Evolutionary conservation across 1,140 invertebrate genomes (phyloP).

Genomic region (Vanessa tameamea): DNA sequence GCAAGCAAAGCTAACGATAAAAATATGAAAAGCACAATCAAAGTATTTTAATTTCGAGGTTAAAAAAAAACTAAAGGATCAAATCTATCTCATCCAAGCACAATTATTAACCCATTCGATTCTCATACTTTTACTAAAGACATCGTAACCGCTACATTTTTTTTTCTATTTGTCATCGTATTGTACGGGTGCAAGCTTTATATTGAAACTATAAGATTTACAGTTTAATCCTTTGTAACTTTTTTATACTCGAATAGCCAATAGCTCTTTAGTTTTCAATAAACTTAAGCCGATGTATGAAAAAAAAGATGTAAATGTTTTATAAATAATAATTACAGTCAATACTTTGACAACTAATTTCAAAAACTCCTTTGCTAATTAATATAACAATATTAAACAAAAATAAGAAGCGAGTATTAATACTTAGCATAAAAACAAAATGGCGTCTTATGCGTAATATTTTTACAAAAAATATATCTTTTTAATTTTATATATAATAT

Average conservation of each 20-base stretch:
- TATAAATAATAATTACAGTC: too few species aligned
- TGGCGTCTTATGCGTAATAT: too few species aligned
- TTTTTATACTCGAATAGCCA: conserved; percentile 43
- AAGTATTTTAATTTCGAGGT: neutral
- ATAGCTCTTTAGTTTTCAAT: conserved; percentile 27
- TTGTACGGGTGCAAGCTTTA: conserved; percentile 34
- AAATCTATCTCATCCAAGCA: conserved; percentile 41
- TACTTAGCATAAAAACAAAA: too few species aligned
- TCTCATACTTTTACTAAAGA: conserved; percentile 48
- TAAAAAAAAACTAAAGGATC: conserved; percentile 37
- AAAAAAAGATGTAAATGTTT: neutral
- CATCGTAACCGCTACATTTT: conserved; percentile 52
- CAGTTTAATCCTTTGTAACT: conserved; percentile 31
- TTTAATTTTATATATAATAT: too few species aligned
- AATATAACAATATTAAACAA: too few species aligned
- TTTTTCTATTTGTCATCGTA: conserved; percentile 41
- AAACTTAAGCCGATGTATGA: conserved; percentile 8
- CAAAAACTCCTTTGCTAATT: neutral
- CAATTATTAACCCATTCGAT: conserved; percentile 41
- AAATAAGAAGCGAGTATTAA: too few species aligned
- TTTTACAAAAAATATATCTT: too few species aligned
- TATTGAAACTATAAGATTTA: conserved; percentile 41
- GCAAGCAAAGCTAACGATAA: too few species aligned
- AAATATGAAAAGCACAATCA: too few species aligned
- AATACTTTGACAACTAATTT: neutral